A percentile compares a stretch with the other conserved stretches of the same genome.
phyloP scores from a whole-genome alignment of 2,113 vertebrate genomes.

The Hylia prasina region DNA sequence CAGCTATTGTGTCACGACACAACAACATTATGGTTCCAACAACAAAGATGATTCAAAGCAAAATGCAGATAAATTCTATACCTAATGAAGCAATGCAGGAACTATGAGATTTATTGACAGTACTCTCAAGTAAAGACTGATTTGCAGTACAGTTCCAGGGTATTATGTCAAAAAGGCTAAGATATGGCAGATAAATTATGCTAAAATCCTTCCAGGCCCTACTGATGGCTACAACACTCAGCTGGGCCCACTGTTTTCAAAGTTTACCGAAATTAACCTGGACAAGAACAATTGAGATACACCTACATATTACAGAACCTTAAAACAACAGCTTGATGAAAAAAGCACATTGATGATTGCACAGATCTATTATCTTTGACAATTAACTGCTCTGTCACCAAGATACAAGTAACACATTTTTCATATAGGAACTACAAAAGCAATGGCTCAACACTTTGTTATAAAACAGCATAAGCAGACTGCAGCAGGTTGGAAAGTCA shows the following conservation, averaged over 20 bases:
- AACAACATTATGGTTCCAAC: neutral
- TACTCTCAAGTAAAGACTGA: neutral
- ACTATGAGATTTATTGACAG: neutral
- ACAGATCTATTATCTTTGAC: neutral
- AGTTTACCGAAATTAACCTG: neutral
- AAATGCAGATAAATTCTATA: neutral
- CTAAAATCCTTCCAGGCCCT: neutral
- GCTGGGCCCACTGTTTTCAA: neutral
- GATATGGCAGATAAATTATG: neutral
- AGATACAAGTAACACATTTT: neutral
- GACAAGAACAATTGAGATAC: neutral
- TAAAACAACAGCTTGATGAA: neutral
- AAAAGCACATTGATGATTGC: neutral
- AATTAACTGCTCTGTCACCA: neutral
- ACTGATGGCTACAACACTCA: neutral
- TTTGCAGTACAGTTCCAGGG: neutral
- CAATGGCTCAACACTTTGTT: neutral
- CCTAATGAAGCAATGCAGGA: neutral
- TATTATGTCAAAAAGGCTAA: neutral
- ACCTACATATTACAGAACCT: neutral
- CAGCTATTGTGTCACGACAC: neutral
- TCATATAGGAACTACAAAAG: neutral
- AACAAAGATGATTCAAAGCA: neutral
- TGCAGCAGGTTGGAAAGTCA: neutral
- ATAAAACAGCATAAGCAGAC: fast-evolving